Evolutionary conservation across 1,140 invertebrate species (phyloP).

Genomic region (Dysdera silvatica): DNA sequence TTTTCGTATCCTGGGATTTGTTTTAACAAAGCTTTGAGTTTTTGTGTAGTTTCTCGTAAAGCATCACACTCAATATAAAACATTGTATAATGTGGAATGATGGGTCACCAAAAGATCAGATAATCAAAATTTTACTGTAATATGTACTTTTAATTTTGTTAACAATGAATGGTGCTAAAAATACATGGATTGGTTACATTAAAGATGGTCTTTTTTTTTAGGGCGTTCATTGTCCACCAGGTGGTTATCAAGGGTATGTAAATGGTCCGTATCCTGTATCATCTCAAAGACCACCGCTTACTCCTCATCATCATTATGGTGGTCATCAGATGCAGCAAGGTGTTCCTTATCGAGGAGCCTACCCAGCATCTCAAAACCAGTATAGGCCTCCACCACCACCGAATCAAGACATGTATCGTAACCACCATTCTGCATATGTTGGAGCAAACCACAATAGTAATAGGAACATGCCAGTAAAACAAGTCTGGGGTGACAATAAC

Average conservation of each 20-base stretch:
- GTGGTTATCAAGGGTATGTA: slow-evolving; percentile 23
- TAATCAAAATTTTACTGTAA: no score
- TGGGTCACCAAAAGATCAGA: no score
- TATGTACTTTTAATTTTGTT: no score
- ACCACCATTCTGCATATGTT: slow-evolving; percentile 23
- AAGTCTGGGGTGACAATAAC: slow-evolving; percentile 14
- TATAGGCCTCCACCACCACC: slow-evolving; percentile 10
- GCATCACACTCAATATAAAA: no score
- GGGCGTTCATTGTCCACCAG: slow-evolving; percentile 26
- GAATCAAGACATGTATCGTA: slow-evolving; percentile 25
- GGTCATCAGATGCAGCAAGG: slow-evolving; percentile 14
- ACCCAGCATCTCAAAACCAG: slow-evolving; percentile 9
- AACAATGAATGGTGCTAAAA: no score
- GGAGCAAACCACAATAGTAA: background rate
- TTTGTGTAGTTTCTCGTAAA: no score
- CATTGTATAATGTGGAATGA: no score
- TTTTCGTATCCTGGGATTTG: no score
- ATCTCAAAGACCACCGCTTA: slow-evolving; percentile 21
- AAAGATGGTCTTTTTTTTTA: slow-evolving; percentile 6
- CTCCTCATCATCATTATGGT: slow-evolving; percentile 20
- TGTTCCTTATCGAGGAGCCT: slow-evolving; percentile 23
- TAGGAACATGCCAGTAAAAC: slow-evolving; percentile 8
- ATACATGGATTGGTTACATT: no score
- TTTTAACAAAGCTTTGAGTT: no score
- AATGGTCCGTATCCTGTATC: slow-evolving; percentile 24